Evolutionary conservation across 2,113 vertebrate genomes (phyloP).

Genomic region (Prietella phreatophila): DNA sequence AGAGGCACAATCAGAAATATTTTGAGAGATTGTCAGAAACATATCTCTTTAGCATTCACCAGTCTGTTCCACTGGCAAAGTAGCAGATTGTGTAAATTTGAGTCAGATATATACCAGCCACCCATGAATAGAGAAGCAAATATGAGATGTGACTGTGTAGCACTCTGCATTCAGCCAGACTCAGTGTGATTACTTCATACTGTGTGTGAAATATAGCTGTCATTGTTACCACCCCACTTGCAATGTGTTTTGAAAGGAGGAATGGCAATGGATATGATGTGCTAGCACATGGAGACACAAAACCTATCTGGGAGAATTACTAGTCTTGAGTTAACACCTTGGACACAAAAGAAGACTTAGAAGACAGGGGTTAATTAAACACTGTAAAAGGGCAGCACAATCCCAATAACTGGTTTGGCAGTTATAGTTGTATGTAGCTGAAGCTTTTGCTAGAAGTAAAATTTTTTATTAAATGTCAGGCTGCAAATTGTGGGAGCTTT

Average conservation of each 20-base stretch:
- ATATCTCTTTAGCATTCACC: not conserved
- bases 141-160: conserved; percentile 24
- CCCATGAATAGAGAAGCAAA: conserved; percentile 24
- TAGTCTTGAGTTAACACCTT: not conserved
- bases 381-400: not conserved
- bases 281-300: not conserved
- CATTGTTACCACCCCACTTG: conserved; percentile 13
- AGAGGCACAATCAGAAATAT: not conserved
- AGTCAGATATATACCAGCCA: conserved; percentile 8
- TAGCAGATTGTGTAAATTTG: not conserved
- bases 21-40: not conserved
- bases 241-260: conserved; percentile 22
- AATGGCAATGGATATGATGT: conserved; percentile 5
- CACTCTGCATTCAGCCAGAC: not conserved
- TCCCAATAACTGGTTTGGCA: not conserved
- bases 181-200: conserved; percentile 19
- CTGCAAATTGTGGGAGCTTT: no score
- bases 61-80: not conserved
- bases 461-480: not conserved
- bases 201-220: conserved; percentile 27
- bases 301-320: not conserved
- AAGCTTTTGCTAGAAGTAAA: not conserved
- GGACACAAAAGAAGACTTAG: not conserved
- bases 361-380: not conserved
- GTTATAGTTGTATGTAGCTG: not conserved